Conservation (phyloP, 2,888 invertebrate species). For the Acanthopleura granulata region DNA sequence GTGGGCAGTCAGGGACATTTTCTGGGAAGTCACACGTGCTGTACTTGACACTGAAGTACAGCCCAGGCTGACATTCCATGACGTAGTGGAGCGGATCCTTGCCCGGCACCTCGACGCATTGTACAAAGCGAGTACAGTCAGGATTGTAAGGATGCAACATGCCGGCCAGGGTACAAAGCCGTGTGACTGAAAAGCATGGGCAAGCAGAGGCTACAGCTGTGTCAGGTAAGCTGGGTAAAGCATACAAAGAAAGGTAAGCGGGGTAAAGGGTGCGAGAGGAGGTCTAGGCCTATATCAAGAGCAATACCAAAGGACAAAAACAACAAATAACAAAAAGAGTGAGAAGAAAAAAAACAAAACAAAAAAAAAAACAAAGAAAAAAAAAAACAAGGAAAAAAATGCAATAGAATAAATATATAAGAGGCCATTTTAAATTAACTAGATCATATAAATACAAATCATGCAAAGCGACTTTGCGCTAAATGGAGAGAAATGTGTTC, state of each 20-base stretch:
- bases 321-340: too few species aligned
- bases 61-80: conserved; percentile 27
- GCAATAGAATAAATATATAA: too few species aligned
- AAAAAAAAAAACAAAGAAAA: too few species aligned
- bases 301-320: too few species aligned
- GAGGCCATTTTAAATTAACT: too few species aligned
- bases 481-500: too few species aligned
- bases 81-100: not conserved
- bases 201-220: not conserved
- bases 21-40: conserved; percentile 52
- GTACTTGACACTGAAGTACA: conserved; percentile 41
- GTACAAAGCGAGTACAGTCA: not conserved
- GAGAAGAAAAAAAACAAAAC: too few species aligned
- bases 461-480: too few species aligned
- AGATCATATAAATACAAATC: too few species aligned
- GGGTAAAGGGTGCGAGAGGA: too few species aligned
- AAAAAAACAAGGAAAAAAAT: too few species aligned
- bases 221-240: not conserved
- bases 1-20: conserved; percentile 33
- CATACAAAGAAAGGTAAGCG: not conserved
- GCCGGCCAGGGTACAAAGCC: not conserved
- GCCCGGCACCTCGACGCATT: not conserved
- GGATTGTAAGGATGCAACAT: not conserved
- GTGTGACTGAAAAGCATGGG: not conserved
- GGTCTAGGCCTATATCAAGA: too few species aligned